Conservation (phyloP, 2,888 invertebrate species). For the Lumbricus terrestris region DNA sequence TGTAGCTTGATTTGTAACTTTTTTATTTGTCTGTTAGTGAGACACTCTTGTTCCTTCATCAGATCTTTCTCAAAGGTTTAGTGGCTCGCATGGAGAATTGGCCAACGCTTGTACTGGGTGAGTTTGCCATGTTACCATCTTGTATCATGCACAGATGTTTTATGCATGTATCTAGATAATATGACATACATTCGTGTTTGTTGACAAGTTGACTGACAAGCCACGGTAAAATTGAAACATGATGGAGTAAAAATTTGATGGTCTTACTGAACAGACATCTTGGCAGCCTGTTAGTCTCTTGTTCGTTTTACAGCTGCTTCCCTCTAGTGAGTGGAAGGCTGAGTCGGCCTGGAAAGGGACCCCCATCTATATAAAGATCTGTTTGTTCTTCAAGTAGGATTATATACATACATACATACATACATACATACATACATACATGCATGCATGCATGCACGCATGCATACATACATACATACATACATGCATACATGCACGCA, state of each 20-base stretch:
- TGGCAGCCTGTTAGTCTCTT: no score
- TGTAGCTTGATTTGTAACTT: neutral
- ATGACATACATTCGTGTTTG: no score
- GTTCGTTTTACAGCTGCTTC: no score
- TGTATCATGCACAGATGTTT: neutral
- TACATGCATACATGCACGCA: neutral
- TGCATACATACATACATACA: no score
- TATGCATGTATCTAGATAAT: neutral
- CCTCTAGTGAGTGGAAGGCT: no score
- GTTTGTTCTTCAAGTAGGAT: no score
- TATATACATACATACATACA: no score
- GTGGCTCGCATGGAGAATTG: conserved; percentile 87
- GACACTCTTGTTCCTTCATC: conserved; percentile 85
- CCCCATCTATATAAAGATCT: no score
- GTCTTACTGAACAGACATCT: neutral
- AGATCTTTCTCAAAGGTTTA: conserved; percentile 88
- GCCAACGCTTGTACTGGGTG: conserved; percentile 66
- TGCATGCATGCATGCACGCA: neutral
- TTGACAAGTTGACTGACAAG: no score
- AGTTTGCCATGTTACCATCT: neutral
- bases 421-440: no score
- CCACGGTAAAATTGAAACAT: neutral
- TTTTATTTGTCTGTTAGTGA: conserved; percentile 66
- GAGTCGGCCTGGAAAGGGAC: no score
- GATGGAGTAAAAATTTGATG: neutral